A percentile compares a stretch with the other conserved stretches of the same genome.
Conservation (phyloP, 2,888 invertebrate species). For the Liodrosophila aerea region DNA sequence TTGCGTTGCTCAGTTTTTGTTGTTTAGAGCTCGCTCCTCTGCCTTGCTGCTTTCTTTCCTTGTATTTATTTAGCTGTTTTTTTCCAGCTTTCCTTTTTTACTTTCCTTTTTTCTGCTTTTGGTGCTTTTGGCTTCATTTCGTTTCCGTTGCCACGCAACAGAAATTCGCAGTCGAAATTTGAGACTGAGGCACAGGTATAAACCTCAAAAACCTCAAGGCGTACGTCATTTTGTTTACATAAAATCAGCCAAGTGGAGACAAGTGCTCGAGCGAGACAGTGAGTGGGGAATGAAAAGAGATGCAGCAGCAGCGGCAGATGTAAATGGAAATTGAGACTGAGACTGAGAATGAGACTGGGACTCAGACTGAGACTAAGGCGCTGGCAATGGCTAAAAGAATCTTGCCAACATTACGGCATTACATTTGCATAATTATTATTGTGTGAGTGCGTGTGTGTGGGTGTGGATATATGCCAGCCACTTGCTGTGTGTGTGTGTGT, state of each 20-base stretch:
- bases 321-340: slow-evolving; percentile 26
- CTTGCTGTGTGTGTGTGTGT: slow-evolving; percentile 15
- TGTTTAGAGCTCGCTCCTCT: too few species aligned
- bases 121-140: slow-evolving; percentile 35
- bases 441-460: slow-evolving; percentile 23
- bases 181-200: slow-evolving; percentile 33
- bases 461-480: slow-evolving; percentile 18
- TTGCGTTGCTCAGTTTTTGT: slow-evolving; percentile 55
- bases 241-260: slow-evolving; percentile 60
- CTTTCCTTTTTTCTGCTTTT: slow-evolving; percentile 4
- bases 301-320: slow-evolving; percentile 12
- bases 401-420: slow-evolving; percentile 67
- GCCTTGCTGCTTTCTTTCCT: neutral
- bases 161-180: slow-evolving; percentile 29
- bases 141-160: slow-evolving; percentile 40
- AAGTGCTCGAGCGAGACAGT: slow-evolving; percentile 21
- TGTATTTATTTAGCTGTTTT: neutral
- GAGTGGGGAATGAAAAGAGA: neutral
- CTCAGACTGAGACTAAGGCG: slow-evolving; percentile 10
- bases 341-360: slow-evolving; percentile 29
- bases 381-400: slow-evolving; percentile 52
- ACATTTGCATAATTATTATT: slow-evolving; percentile 75
- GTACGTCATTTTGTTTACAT: slow-evolving; percentile 71
- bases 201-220: slow-evolving; percentile 58
- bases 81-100: neutral